Evolutionary conservation across 2,113 vertebrate species (phyloP).

Genomic region (Pardalotus punctatus): DNA sequence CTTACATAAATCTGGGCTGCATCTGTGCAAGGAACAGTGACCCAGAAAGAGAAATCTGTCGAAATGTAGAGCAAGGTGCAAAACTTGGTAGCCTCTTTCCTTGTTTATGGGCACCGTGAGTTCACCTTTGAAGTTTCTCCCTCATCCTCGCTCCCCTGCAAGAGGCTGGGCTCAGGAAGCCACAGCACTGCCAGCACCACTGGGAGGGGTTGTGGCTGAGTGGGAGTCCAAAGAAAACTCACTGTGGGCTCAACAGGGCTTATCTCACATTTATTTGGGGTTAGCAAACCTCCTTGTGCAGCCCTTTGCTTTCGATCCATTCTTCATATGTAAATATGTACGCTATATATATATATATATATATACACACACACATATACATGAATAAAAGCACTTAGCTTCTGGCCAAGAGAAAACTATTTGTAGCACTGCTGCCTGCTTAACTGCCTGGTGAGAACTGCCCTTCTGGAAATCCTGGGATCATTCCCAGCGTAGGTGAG

Average conservation of each 20-base stretch:
- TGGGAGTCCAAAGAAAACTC: neutral
- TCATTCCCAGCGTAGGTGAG: accelerated
- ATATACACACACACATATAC: accelerated
- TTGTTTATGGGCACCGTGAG: neutral
- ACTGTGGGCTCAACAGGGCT: neutral
- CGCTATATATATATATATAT: neutral
- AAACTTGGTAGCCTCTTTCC: neutral
- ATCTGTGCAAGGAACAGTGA: neutral
- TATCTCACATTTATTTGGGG: neutral
- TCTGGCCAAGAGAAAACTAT: neutral
- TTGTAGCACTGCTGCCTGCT: neutral
- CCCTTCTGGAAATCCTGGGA: neutral
- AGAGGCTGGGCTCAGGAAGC: accelerated
- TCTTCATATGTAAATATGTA: neutral
- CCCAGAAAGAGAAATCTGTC: neutral
- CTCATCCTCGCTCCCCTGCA: accelerated
- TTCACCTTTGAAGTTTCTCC: neutral
- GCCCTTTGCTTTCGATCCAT: accelerated
- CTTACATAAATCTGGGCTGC: neutral
- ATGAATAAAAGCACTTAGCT: neutral
- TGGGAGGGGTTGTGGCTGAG: accelerated
- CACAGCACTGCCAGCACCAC: accelerated
- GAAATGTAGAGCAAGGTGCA: neutral
- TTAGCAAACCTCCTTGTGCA: neutral
- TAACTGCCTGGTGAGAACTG: neutral